Evolutionary conservation across 2,113 vertebrate species (phyloP).

Genomic region (Periophthalmus modestus): DNA sequence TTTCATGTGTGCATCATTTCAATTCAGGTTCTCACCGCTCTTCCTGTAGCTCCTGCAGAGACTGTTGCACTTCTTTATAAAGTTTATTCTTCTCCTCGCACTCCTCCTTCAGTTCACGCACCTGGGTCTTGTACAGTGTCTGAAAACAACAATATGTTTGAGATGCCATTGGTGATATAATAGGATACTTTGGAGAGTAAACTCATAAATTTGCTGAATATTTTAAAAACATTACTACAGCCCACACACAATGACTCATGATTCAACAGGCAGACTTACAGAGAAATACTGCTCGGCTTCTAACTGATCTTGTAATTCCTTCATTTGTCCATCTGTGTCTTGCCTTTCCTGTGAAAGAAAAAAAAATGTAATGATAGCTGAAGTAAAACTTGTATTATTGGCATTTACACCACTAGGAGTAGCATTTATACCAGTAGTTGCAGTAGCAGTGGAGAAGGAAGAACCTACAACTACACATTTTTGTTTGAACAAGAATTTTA

Average conservation of each 20-base stretch:
- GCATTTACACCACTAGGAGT: background rate
- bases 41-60: slow-evolving; percentile 91
- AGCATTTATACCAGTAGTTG: background rate
- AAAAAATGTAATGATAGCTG: background rate
- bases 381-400: too few relatives aligned
- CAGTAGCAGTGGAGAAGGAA: too few relatives aligned
- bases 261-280: slow-evolving; percentile 73
- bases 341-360: slow-evolving; percentile 87
- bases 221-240: background rate
- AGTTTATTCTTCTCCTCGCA: slow-evolving; percentile 95
- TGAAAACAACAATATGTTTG: slow-evolving; percentile 64
- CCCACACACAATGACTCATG: slow-evolving; percentile 14
- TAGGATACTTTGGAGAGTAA: background rate
- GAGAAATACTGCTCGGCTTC: slow-evolving; percentile 99
- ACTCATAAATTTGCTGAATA: background rate
- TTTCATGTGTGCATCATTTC: background rate
- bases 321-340: slow-evolving; percentile 97
- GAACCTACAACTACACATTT: background rate
- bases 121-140: slow-evolving; percentile 98
- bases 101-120: slow-evolving; percentile 97
- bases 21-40: slow-evolving; percentile 81
- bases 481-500: background rate
- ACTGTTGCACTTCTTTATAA: slow-evolving; percentile 93
- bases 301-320: slow-evolving; percentile 96
- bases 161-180: too few relatives aligned